A percentile compares a stretch with the other conserved stretches of the same genome.
These are phyloP conservation scores for Dioctria rufipes DNA, from an alignment of 2,888 invertebrate species.

Conservation along the genomic window DNA sequence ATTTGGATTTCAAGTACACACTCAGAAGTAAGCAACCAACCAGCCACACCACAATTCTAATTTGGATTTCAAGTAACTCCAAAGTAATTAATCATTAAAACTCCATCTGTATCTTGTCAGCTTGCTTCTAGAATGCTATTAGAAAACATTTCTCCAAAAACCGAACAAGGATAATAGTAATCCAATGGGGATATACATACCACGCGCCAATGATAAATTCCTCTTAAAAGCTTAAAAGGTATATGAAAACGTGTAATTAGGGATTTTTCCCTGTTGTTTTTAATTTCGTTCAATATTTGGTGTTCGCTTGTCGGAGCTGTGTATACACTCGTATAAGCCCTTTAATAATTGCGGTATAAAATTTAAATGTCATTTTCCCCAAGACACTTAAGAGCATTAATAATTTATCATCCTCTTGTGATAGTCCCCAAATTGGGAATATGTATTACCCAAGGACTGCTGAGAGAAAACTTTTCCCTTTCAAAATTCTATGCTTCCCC, in stretches of 20 bases:
- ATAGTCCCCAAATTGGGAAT: no score
- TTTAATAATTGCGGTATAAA: no score
- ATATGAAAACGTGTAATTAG: background rate
- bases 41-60: background rate
- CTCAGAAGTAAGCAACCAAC: background rate
- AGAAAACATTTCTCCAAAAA: background rate
- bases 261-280: background rate
- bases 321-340: no score
- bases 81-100: conserved; percentile 7
- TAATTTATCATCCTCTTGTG: no score
- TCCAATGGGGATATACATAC: background rate
- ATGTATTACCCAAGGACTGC: no score
- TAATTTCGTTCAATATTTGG: no score
- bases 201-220: background rate
- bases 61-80: background rate
- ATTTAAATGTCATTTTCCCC: no score
- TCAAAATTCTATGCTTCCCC: no score
- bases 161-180: conserved; percentile 1
- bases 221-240: background rate
- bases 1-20: background rate
- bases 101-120: background rate
- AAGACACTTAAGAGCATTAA: no score
- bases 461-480: no score
- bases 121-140: background rate
- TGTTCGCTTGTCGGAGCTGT: no score